phyloP scores from a whole-genome alignment of 53 echinoderm and acorn worm species.

The Holothuria scabra region DNA sequence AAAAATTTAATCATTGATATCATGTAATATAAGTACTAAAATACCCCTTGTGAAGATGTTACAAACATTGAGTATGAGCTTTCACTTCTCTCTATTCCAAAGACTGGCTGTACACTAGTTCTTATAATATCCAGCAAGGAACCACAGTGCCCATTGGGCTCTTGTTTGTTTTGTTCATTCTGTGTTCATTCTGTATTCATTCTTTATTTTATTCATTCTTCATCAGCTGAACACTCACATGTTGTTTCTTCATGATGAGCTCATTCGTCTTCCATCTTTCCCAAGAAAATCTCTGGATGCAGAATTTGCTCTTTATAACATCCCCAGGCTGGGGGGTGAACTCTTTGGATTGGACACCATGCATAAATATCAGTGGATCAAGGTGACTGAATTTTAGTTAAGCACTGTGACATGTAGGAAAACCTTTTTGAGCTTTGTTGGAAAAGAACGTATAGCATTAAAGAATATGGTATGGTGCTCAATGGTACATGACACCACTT shows the following conservation, averaged over 20 bases:
- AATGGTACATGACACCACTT: too few relatives aligned
- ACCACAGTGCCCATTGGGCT: too few relatives aligned
- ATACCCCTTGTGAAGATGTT: too few relatives aligned
- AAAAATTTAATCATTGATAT: too few relatives aligned
- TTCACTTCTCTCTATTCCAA: too few relatives aligned
- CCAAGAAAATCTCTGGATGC: constrained; percentile 97
- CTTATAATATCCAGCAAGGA: too few relatives aligned
- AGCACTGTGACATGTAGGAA: too few relatives aligned
- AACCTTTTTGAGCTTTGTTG: background rate
- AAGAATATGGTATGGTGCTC: too few relatives aligned
- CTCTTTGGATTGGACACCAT: constrained; percentile 90
- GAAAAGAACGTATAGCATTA: background rate
- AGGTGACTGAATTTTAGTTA: constrained; percentile 62
- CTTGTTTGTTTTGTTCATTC: too few relatives aligned
- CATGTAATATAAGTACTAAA: too few relatives aligned
- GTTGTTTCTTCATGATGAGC: constrained; percentile 93
- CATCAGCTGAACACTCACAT: constrained; percentile 85
- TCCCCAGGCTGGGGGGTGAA: constrained; percentile 86
- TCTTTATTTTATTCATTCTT: background rate
- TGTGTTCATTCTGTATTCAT: background rate
- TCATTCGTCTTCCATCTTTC: constrained; percentile 95
- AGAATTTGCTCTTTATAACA: constrained; percentile 90
- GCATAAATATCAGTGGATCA: constrained; percentile 94
- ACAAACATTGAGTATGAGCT: too few relatives aligned
- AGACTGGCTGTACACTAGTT: too few relatives aligned